These are phyloP conservation scores for Noctuana brunneofusca DNA, from an alignment of 2,888 invertebrate genomes.

Conservation along the genomic window DNA sequence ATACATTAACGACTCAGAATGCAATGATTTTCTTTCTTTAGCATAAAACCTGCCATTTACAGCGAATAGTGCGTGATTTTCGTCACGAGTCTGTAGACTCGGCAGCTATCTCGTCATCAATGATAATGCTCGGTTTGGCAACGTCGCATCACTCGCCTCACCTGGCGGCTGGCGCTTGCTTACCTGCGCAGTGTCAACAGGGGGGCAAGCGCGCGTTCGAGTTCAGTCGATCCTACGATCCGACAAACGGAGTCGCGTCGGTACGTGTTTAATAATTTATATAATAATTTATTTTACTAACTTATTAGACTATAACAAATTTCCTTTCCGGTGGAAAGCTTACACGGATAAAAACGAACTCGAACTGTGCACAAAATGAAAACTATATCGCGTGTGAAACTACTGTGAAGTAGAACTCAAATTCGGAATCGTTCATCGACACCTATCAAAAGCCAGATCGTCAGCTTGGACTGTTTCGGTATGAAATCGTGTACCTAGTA, in stretches of 20 bases:
- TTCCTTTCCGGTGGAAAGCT: constrained; percentile 15
- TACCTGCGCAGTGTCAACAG: constrained; percentile 81
- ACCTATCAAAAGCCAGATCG: constrained; percentile 48
- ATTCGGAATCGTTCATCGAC: constrained; percentile 57
- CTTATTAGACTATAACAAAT: constrained; percentile 37
- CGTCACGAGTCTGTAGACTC: constrained; percentile 46
- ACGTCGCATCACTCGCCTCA: constrained; percentile 72
- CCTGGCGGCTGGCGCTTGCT: constrained; percentile 73
- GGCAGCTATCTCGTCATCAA: constrained; percentile 76
- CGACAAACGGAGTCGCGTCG: constrained; percentile 67
- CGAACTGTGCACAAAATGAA: constrained; percentile 37
- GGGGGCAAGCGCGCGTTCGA: constrained; percentile 62
- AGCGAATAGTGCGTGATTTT: constrained; percentile 64
- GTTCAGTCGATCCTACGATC: constrained; percentile 70
- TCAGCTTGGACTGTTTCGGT: constrained; percentile 47
- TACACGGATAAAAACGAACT: constrained; percentile 48
- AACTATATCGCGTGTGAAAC: constrained; percentile 43
- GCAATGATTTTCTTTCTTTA: constrained; percentile 6
- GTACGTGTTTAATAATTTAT: constrained; percentile 47
- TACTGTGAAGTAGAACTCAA: constrained; percentile 44
- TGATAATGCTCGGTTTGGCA: constrained; percentile 81
- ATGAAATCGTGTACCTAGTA: constrained; percentile 60
- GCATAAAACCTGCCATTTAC: constrained; percentile 44
- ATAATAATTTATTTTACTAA: constrained; percentile 53
- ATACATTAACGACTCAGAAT: constrained; percentile 36